Base-by-base conservation (phyloP, 2,888 invertebrate species). In the Xestia rhomboidea region DNA sequence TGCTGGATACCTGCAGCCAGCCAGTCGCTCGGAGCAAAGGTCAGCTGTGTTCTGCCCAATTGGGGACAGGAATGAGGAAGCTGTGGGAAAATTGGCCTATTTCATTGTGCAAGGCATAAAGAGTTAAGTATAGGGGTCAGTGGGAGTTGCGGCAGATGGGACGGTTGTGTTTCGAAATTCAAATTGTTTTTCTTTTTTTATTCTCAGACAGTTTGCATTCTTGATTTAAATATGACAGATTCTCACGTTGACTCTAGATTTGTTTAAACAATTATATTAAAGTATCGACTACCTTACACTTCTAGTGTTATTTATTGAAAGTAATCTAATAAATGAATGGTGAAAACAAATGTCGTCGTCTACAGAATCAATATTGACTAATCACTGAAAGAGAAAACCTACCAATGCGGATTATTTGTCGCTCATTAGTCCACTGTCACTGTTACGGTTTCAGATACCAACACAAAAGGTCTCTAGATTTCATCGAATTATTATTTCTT, bases 21-120 rank as follows among this genome's bases (percentile, higher is more conserved):
- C 62, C 34, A 21, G 1, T 79, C 75, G 78, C 86, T 84, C 76
- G 79, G 88, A 70, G 72, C 85, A 87, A 90, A 90, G 90, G 89
- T 90, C 89, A 88, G 78, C 76, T 76, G 78, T 81, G 78, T 76
- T 79, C 77, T 82, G 76, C 77, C 78, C 82, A 85, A 84, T 88
- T 83, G 77, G 62, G 54, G 72, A 82, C n/a, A 70, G 68, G 78
- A 82, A 77, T 80, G 79, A 84, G 81, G 78, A 82, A 79, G 70
- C 73, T 71, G 72, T 73, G 63, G 76, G 68, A 78, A 72, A 72
- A 79, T 68, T 82, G 63, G 54, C 51, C 66, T 78, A 57, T 82
- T 77, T 68, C 30, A 30, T 78, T 69, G 51, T 64, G 77, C 34
- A 66, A 64, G 38, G 27, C 24, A 57, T 79, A 73, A 73, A 41